Percentiles rank a stretch among this genome's conserved stretches.
phyloP scores from a whole-genome alignment of 2,888 invertebrate genomes.

The Euplagia quadripunctaria region DNA sequence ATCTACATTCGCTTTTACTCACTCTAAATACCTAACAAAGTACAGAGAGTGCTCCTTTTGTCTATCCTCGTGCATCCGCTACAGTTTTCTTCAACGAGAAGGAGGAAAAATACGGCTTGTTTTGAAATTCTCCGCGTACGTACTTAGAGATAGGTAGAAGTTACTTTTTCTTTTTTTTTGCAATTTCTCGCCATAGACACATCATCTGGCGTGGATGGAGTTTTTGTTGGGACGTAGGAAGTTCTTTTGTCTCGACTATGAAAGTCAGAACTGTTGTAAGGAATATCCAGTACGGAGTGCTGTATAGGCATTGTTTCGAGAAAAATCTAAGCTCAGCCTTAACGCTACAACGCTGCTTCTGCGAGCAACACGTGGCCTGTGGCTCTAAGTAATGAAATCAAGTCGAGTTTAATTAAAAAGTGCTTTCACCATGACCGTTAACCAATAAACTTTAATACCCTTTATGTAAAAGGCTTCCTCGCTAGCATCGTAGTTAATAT shows the following conservation, averaged over 20 bases:
- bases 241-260: slow-evolving; percentile 83
- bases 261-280: slow-evolving; percentile 85
- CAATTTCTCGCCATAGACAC: slow-evolving; percentile 86
- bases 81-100: slow-evolving; percentile 76
- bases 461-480: slow-evolving; percentile 58
- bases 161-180: slow-evolving; percentile 77
- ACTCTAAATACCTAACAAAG: slow-evolving; percentile 78
- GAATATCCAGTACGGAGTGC: slow-evolving; percentile 76
- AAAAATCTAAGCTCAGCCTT: slow-evolving; percentile 80
- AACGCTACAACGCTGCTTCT: slow-evolving; percentile 61
- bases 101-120: slow-evolving; percentile 77
- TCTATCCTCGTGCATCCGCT: slow-evolving; percentile 81
- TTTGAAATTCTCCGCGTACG: slow-evolving; percentile 79
- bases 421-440: slow-evolving; percentile 66
- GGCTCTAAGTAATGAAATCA: slow-evolving; percentile 79
- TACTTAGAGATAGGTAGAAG: slow-evolving; percentile 66
- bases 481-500: slow-evolving; percentile 66
- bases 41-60: slow-evolving; percentile 77
- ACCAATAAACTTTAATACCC: slow-evolving; percentile 69
- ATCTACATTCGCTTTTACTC: slow-evolving; percentile 83
- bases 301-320: slow-evolving; percentile 79
- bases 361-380: slow-evolving; percentile 78
- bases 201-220: slow-evolving; percentile 85
- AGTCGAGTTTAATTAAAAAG: slow-evolving; percentile 75
- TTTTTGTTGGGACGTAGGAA: slow-evolving; percentile 85